phyloP scores from a whole-genome alignment of 2,888 invertebrate genomes.

The Mylabris sibirica region DNA sequence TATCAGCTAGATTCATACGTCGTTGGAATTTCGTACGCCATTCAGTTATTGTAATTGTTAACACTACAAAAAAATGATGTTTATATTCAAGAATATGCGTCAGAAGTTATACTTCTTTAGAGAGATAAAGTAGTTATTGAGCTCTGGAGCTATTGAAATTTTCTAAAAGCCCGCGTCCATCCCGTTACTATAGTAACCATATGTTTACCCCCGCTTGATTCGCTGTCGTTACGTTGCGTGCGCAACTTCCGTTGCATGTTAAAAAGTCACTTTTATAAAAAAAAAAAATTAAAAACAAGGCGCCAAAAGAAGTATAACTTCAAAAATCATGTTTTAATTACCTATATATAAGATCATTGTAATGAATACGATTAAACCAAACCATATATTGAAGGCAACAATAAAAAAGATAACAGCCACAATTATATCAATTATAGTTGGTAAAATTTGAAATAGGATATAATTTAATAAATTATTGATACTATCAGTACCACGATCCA shows the following conservation, averaged over 20 bases:
- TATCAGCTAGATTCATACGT: constrained; percentile 93
- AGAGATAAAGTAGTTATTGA: constrained; percentile 11
- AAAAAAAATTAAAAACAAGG: too few relatives aligned
- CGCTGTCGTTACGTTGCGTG: too few relatives aligned
- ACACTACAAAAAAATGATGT: constrained; percentile 65
- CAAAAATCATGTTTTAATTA: too few relatives aligned
- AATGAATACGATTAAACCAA: constrained; percentile 91
- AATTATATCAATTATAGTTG: constrained; percentile 91
- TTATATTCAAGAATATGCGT: too few relatives aligned
- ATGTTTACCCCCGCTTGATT: too few relatives aligned
- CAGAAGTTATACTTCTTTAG: too few relatives aligned
- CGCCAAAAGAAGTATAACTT: too few relatives aligned
- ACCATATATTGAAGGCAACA: constrained; percentile 88
- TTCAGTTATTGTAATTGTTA: constrained; percentile 91
- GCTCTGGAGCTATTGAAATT: too few relatives aligned
- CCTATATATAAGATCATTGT: constrained; percentile 94
- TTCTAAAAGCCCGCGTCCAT: too few relatives aligned
- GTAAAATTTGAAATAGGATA: constrained; percentile 90
- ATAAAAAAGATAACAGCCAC: constrained; percentile 92
- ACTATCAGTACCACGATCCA: constrained; percentile 97
- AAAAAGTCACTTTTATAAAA: too few relatives aligned
- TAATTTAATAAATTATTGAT: constrained; percentile 93
- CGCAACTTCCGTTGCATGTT: too few relatives aligned
- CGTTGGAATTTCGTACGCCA: constrained; percentile 97
- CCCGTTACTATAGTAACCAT: too few relatives aligned